These are phyloP conservation scores for Psylliodes chrysocephalus DNA, from an alignment of 2,888 invertebrate species.

Conservation along the genomic window DNA sequence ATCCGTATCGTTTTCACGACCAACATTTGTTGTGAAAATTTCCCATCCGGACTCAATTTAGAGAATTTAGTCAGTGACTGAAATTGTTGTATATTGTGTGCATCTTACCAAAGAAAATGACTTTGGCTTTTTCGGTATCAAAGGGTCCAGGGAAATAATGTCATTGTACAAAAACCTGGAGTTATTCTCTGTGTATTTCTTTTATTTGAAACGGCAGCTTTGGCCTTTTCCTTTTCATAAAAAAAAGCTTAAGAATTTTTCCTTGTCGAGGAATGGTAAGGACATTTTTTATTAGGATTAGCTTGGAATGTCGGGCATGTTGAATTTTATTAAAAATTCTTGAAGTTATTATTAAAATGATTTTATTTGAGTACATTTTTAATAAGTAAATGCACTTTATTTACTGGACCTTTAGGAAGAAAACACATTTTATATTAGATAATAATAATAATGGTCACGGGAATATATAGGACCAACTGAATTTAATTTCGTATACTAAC, in stretches of 20 bases:
- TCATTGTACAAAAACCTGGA: constrained; percentile 6
- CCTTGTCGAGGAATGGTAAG: background rate
- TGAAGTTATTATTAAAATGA: too few species aligned
- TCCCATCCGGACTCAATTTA: constrained; percentile 6
- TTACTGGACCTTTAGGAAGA: too few species aligned
- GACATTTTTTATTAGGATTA: background rate
- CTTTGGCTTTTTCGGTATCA: background rate
- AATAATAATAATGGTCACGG: too few species aligned
- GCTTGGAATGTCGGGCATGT: too few species aligned
- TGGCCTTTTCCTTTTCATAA: background rate
- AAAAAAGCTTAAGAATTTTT: background rate
- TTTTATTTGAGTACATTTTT: too few species aligned
- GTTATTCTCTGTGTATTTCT: constrained; percentile 10
- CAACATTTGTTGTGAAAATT: background rate
- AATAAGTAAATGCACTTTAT: too few species aligned
- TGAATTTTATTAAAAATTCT: too few species aligned
- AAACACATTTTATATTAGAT: too few species aligned
- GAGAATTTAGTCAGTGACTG: constrained; percentile 10
- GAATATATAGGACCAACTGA: too few species aligned
- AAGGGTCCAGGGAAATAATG: constrained; percentile 10
- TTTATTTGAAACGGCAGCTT: background rate
- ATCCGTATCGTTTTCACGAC: background rate
- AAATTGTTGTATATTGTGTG: constrained; percentile 2
- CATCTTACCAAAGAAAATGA: constrained; percentile 12
- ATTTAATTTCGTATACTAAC: too few species aligned